A percentile compares a stretch with the other conserved stretches of the same genome.
phyloP scores from a whole-genome alignment of 2,113 vertebrate species.

The Aldabrachelys gigantea region DNA sequence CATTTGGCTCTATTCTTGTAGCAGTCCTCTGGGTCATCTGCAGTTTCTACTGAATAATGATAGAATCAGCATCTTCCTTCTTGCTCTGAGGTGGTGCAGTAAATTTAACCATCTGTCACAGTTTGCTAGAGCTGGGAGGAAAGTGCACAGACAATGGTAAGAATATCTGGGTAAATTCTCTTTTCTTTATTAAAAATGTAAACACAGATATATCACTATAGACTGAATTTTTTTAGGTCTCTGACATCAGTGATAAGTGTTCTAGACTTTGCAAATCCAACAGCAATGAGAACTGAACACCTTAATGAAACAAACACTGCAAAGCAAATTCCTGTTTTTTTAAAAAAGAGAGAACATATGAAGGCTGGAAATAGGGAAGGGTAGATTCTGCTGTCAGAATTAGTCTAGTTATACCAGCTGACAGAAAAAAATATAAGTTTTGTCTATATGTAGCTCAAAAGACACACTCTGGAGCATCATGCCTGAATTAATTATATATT shows the following conservation, averaged over 20 bases:
- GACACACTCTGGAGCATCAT: neutral
- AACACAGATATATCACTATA: neutral
- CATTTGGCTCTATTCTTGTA: neutral
- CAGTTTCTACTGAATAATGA: neutral
- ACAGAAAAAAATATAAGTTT: slow-evolving; percentile 6
- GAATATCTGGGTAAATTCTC: neutral
- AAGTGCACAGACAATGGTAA: neutral
- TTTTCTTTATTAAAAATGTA: neutral
- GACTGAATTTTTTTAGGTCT: neutral
- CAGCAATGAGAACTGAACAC: neutral
- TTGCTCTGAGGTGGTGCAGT: slow-evolving; percentile 5
- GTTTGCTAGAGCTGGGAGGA: slow-evolving; percentile 9
- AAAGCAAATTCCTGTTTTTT: neutral
- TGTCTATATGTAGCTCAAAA: neutral
- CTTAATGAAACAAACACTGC: neutral
- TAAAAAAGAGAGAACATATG: too few relatives aligned
- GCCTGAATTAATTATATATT: slow-evolving; percentile 39
- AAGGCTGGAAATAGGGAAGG: neutral
- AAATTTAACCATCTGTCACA: slow-evolving; percentile 38
- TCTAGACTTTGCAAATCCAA: neutral
- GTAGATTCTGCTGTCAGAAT: neutral
- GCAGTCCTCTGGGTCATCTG: slow-evolving; percentile 10
- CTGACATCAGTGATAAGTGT: neutral
- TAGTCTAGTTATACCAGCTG: neutral
- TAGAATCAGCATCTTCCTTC: slow-evolving; percentile 46